Percentiles rank a stretch among this genome's conserved stretches.
Evolutionary conservation across 2,797 vertebrate species (phyloP).

Genomic region (Arctocebus calabarensis): DNA sequence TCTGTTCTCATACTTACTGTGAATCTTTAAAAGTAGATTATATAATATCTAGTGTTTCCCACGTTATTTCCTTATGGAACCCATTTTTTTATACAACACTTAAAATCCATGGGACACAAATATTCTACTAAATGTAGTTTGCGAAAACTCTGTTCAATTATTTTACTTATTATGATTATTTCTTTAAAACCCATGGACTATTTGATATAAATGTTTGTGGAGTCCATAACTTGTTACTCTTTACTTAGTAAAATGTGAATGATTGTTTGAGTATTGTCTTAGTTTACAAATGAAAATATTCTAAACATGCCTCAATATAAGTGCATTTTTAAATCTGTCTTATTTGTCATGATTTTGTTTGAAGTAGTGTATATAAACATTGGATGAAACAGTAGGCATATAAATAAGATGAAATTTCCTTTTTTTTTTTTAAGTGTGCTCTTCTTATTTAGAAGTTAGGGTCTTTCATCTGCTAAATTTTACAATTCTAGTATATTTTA

Average conservation of each 20-base stretch:
- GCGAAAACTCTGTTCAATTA: neutral
- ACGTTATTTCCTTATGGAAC: neutral
- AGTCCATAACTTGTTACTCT: neutral
- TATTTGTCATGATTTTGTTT: neutral
- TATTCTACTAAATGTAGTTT: neutral
- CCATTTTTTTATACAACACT: neutral
- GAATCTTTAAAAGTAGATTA: neutral
- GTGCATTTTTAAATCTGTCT: neutral
- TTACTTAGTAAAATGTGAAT: neutral
- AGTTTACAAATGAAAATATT: constrained; percentile 13
- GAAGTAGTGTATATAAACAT: neutral
- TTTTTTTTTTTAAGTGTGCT: neutral
- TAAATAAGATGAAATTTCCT: neutral
- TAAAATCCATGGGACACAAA: neutral
- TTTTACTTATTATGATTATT: neutral
- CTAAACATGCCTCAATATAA: neutral
- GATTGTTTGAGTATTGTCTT: neutral
- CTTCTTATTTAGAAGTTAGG: neutral
- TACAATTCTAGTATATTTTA: neutral
- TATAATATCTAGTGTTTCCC: neutral
- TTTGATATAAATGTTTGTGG: neutral
- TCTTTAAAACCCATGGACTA: neutral
- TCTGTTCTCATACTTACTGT: neutral
- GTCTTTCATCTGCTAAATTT: neutral
- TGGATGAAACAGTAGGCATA: neutral